Percentiles rank a stretch among this genome's conserved stretches.
These are phyloP conservation scores for Rhea americana DNA, from an alignment of 2,113 vertebrate genomes.

Conservation along the genomic window DNA sequence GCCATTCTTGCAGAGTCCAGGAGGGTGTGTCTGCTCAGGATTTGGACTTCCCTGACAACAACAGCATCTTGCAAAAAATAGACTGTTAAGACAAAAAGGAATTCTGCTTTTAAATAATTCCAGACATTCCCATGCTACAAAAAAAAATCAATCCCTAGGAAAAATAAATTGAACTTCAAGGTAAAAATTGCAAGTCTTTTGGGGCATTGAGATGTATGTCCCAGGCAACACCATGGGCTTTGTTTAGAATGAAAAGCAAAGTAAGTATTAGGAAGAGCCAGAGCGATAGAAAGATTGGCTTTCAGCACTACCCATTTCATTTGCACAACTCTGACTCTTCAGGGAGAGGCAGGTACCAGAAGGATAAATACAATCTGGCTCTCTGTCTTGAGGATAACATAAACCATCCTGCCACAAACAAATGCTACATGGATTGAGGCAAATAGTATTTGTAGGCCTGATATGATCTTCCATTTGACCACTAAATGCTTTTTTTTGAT, in stretches of 20 bases:
- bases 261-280: background rate
- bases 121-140: background rate
- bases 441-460: background rate
- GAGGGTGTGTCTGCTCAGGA: background rate
- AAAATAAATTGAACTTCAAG: background rate
- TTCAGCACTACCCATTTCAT: background rate
- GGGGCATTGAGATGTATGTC: background rate
- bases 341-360: background rate
- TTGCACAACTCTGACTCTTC: background rate
- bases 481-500: background rate
- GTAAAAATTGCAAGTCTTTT: rapidly evolving
- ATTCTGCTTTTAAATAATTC: background rate
- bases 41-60: background rate
- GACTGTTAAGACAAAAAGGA: background rate
- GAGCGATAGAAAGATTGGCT: background rate
- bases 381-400: background rate
- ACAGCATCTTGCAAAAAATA: rapidly evolving
- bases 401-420: background rate
- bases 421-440: rapidly evolving
- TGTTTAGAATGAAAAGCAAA: background rate
- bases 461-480: background rate
- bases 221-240: background rate
- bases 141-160: background rate
- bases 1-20: rapidly evolving
- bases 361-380: conserved; percentile 3